Percentiles rank a stretch among this genome's conserved stretches.
These are phyloP conservation scores for Drosophila carrolli DNA, from an alignment of 1,140 invertebrate species.

Conservation along the genomic window DNA sequence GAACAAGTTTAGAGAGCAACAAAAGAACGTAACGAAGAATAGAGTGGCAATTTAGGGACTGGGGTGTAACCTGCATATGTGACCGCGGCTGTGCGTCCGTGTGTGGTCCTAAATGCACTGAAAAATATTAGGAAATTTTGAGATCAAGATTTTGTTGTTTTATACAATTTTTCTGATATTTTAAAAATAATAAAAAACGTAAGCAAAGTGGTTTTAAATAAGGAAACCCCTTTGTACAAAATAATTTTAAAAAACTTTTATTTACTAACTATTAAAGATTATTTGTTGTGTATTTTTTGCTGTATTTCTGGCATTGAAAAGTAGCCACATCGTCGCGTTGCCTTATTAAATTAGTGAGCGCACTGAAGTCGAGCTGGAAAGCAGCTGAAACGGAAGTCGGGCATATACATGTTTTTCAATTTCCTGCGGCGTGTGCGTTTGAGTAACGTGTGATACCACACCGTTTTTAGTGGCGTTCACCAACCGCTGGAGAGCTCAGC, in stretches of 20 bases:
- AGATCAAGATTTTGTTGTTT: too few species aligned
- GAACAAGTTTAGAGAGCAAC: constrained; percentile 57
- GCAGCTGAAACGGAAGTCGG: constrained; percentile 71
- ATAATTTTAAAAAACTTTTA: background rate
- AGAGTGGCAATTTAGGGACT: constrained; percentile 30
- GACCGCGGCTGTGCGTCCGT: constrained; percentile 19
- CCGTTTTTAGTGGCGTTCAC: constrained; percentile 54
- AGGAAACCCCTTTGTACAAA: background rate
- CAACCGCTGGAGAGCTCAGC: constrained; percentile 36
- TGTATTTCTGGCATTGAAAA: constrained; percentile 43
- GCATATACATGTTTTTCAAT: constrained; percentile 80
- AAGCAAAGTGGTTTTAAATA: background rate
- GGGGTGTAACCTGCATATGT: constrained; percentile 19
- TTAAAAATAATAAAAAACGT: background rate
- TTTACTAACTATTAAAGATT: too few species aligned
- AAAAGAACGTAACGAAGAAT: constrained; percentile 36
- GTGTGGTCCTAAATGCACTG: constrained; percentile 18
- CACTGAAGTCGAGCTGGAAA: constrained; percentile 57
- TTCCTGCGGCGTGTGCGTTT: constrained; percentile 51
- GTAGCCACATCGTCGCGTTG: constrained; percentile 62
- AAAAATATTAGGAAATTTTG: background rate
- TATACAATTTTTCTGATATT: too few species aligned
- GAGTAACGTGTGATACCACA: constrained; percentile 30
- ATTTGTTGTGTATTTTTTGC: background rate
- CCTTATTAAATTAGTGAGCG: constrained; percentile 78